These are phyloP conservation scores for Pygocentrus nattereri DNA, from an alignment of 2,797 vertebrate genomes.

Conservation along the genomic window DNA sequence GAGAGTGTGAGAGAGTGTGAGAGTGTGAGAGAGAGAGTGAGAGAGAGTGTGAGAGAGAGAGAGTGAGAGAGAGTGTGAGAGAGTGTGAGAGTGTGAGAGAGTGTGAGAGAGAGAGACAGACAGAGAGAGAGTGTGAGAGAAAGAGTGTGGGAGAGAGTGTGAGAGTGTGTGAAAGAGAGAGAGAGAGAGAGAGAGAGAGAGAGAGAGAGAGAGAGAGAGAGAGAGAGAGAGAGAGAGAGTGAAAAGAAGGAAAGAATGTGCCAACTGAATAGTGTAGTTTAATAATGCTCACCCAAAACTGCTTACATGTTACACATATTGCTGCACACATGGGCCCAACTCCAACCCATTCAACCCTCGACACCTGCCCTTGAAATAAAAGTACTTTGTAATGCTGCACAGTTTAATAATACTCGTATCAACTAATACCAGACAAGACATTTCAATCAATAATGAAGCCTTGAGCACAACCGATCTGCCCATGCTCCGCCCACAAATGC, in stretches of 20 bases:
- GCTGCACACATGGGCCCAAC: conserved; percentile 17
- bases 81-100: conserved; percentile 14
- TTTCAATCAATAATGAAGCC: background rate
- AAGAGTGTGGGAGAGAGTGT: too few relatives aligned
- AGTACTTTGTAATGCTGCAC: background rate
- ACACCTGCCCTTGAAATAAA: background rate
- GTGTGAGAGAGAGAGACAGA: conserved; percentile 28
- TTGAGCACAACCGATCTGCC: background rate
- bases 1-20: too few relatives aligned
- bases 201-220: conserved; percentile 14
- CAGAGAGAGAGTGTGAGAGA: conserved; percentile 29
- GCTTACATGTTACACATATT: background rate
- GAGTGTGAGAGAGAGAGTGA: conserved; percentile 45
- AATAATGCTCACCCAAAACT: conserved; percentile 13
- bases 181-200: conserved; percentile 29
- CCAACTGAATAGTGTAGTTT: conserved; percentile 22
- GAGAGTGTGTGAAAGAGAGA: too few relatives aligned
- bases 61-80: conserved; percentile 38
- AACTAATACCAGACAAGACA: background rate
- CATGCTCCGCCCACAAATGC: background rate
- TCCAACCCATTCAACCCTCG: background rate
- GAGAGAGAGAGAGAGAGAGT: conserved; percentile 38
- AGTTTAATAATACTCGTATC: background rate
- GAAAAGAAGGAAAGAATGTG: too few relatives aligned
- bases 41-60: background rate